Base-by-base conservation (phyloP, 2,888 invertebrate species). In the Heteromurus nitidus region DNA sequence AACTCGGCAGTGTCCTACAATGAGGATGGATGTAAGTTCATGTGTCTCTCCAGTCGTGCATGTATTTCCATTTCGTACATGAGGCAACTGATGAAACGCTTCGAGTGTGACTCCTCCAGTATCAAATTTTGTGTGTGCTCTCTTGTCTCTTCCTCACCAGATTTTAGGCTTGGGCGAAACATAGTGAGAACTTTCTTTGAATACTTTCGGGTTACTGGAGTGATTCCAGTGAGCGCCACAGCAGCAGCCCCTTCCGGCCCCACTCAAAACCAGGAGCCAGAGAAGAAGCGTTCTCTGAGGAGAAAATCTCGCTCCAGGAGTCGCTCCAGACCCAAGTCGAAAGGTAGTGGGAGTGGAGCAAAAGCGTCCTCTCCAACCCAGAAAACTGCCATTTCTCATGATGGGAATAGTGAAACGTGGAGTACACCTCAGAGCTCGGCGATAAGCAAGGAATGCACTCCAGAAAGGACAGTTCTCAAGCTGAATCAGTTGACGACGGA, bases 21-120 rank as follows among this genome's bases (percentile, higher is more conserved):
- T 47, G 97, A 98, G 91, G 97, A 97, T 88, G 94, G 95, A 86
- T 98, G 98, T 98, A 95, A 95, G 95, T 95, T n/a, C n/a, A n/a
- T n/a, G n/a, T n/a, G n/a, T n/a, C n/a, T n/a, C n/a, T n/a, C n/a
- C n/a, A n/a, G n/a, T 26, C 28, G 31, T 13, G 31, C 9, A 24
- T 44, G 47, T 31, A 44, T 24, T 13, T 28, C 44, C 13, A 47
- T 47, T 11, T 16, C 44, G 9, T 36, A 47, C 26, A 58, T 3
- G n/a, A n/a, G n/a, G n/a, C n/a, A n/a, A n/a, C 36, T 36, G 36
- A 7, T 13, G 7, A 36, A 36, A 7, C 13, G 36, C 36, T 9
- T n/a, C 13, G 36, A 36, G 36, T 36, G 36, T 13, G 36, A 36
- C 36, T 9, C 36, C 13, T 36, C 13, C 9, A 36, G 7, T 36